Evolutionary conservation across 1,140 invertebrate genomes (phyloP).

Genomic region (Laupala kohalensis): DNA sequence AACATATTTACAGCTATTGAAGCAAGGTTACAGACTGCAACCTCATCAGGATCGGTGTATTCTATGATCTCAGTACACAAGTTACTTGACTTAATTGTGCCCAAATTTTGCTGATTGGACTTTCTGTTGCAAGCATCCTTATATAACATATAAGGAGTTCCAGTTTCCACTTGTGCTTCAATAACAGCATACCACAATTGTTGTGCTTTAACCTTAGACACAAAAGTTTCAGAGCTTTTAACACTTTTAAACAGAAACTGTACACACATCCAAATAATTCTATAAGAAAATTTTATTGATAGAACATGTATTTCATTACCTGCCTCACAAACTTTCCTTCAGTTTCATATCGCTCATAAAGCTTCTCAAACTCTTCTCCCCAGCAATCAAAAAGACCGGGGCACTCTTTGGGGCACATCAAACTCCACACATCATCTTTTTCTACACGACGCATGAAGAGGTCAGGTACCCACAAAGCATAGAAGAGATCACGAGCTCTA

Average conservation of each 20-base stretch:
- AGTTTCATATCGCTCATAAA: constrained; percentile 83
- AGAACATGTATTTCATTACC: too few species aligned
- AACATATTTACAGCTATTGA: constrained; percentile 97
- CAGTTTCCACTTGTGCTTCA: constrained; percentile 94
- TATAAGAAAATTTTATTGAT: too few species aligned
- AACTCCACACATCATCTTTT: constrained; percentile 72
- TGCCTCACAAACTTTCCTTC: constrained; percentile 4
- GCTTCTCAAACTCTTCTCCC: constrained; percentile 86
- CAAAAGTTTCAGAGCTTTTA: too few species aligned
- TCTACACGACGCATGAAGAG: constrained; percentile 96
- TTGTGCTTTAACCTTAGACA: constrained; percentile 69
- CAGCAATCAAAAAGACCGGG: constrained; percentile 83
- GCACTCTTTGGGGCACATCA: constrained; percentile 94
- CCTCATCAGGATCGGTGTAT: constrained; percentile 52
- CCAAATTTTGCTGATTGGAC: constrained; percentile 96
- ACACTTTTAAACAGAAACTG: too few species aligned
- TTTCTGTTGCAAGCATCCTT: constrained; percentile 97
- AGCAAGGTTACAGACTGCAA: constrained; percentile 96
- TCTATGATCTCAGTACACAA: constrained; percentile 96
- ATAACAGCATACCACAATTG: constrained; percentile 89
- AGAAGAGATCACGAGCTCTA: constrained; percentile 92
- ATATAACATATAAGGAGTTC: constrained; percentile 95
- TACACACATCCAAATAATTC: too few species aligned
- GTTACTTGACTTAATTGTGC: constrained; percentile 97
- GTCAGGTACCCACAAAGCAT: constrained; percentile 97